Conservation (phyloP, 2,888 invertebrate genomes). For the Ceriagrion tenellum region DNA sequence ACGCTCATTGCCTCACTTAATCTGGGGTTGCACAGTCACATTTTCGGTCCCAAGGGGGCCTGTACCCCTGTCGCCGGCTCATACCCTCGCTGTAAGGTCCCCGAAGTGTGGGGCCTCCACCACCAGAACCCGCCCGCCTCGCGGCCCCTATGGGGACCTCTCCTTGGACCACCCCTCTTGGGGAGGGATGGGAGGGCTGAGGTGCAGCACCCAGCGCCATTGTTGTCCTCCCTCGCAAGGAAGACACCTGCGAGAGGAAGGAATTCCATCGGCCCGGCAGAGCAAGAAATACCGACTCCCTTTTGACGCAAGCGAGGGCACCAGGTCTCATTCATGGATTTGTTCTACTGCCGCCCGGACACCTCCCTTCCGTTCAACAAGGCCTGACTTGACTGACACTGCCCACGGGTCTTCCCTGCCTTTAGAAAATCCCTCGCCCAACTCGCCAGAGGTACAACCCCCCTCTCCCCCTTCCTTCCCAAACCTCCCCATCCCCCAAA, state of each 20-base stretch:
- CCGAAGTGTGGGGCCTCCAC: not conserved
- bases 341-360: not conserved
- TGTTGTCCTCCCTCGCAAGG: not conserved
- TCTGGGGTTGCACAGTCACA: too few species aligned
- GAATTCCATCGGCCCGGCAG: not conserved
- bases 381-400: not conserved
- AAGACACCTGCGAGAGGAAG: slow-evolving; percentile 17
- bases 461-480: too few species aligned
- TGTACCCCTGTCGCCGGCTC: too few species aligned
- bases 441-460: not conserved
- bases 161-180: not conserved
- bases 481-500: too few species aligned
- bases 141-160: not conserved
- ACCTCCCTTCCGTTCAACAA: not conserved
- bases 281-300: not conserved
- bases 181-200: too few species aligned
- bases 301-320: slow-evolving; percentile 14
- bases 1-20: too few species aligned
- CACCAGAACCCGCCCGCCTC: not conserved
- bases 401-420: not conserved
- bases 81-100: too few species aligned
- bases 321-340: not conserved
- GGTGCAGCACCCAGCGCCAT: not conserved
- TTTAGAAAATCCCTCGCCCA: not conserved
- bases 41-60: too few species aligned